Conservation (phyloP, 2,797 vertebrate genomes). For the Silurus aristotelis region DNA sequence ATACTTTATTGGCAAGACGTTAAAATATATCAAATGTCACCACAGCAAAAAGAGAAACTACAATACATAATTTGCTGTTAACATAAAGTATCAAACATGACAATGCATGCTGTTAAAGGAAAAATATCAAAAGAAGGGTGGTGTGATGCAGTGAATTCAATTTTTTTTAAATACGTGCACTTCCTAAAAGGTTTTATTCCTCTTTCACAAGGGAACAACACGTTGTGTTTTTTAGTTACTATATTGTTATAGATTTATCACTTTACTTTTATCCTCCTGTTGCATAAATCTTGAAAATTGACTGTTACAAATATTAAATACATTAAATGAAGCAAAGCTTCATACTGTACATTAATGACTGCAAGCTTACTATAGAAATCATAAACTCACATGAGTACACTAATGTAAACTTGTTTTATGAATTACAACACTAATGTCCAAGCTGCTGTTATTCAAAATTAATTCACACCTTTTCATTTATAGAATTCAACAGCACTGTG, state of each 20-base stretch:
- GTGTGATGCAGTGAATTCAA: neutral
- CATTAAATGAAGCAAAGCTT: too few relatives aligned
- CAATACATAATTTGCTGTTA: neutral
- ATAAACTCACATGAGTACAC: neutral
- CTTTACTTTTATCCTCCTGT: neutral
- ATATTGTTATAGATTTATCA: neutral
- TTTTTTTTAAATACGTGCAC: neutral
- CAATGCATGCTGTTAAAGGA: neutral
- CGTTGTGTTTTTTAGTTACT: neutral
- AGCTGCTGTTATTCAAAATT: neutral
- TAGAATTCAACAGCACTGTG: neutral
- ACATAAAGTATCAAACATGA: constrained; percentile 11
- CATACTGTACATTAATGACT: neutral
- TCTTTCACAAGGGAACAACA: neutral
- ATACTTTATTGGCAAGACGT: neutral
- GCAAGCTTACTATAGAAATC: neutral
- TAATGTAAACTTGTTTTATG: neutral
- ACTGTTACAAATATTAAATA: neutral
- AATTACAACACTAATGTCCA: too few relatives aligned
- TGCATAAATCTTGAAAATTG: neutral
- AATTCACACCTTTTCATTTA: neutral
- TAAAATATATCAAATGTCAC: constrained; percentile 9
- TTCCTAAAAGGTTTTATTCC: constrained; percentile 5
- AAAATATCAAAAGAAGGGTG: neutral
- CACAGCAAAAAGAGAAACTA: constrained; percentile 4